Conservation (phyloP, 2,113 vertebrate species). For the Thymallus thymallus region DNA sequence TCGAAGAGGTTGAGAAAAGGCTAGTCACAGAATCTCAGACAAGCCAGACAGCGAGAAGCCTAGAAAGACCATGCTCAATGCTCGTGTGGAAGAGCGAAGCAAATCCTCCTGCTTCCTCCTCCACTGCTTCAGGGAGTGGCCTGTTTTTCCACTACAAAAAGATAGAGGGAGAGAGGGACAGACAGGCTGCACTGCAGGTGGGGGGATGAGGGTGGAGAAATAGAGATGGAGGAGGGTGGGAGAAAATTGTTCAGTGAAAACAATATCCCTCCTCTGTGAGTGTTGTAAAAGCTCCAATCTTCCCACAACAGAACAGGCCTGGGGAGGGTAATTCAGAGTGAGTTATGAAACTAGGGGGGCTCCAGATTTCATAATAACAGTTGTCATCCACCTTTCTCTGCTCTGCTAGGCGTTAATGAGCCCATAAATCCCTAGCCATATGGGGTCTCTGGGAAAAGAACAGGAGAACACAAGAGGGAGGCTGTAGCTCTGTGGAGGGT, state of each 20-base stretch:
- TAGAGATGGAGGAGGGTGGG: background rate
- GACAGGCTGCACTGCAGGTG: background rate
- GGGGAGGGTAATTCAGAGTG: too few relatives aligned
- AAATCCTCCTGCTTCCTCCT: too few relatives aligned
- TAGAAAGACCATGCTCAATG: background rate
- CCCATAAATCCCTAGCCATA: background rate
- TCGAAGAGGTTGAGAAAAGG: too few relatives aligned
- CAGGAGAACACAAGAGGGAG: background rate
- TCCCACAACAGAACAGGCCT: background rate
- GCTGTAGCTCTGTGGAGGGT: background rate
- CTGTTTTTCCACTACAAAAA: too few relatives aligned
- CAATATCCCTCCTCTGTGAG: too few relatives aligned
- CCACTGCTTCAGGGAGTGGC: too few relatives aligned
- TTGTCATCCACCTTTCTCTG: background rate
- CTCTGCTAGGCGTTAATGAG: background rate
- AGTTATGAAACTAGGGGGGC: too few relatives aligned
- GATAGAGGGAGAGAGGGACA: background rate
- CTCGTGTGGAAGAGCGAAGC: too few relatives aligned
- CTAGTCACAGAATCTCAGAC: too few relatives aligned
- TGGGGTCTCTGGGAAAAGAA: background rate
- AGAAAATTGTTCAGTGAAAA: background rate
- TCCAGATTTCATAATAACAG: background rate
- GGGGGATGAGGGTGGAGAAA: background rate
- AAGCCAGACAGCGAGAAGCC: background rate
- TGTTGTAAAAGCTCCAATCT: background rate